Percentiles rank a stretch among this genome's conserved stretches.
phyloP scores from a whole-genome alignment of 2,888 invertebrate genomes.

The Lepidonotus clava region DNA sequence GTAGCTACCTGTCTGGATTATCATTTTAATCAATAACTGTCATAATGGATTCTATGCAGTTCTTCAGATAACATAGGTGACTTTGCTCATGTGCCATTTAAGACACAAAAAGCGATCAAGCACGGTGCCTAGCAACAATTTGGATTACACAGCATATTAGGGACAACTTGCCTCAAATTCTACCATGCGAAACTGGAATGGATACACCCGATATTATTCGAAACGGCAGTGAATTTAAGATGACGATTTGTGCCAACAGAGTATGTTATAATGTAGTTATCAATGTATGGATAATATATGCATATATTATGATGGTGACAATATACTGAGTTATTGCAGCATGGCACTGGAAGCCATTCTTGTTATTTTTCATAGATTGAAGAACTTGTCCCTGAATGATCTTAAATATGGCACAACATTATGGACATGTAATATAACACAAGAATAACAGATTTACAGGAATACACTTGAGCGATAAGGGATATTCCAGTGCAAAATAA shows the following conservation, averaged over 20 bases:
- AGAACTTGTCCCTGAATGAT: conserved; percentile 31
- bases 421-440: neutral
- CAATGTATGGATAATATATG: neutral
- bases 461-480: neutral
- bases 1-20: too few relatives aligned
- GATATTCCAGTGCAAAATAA: neutral
- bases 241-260: neutral
- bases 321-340: neutral
- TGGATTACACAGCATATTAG: conserved; percentile 49
- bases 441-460: neutral
- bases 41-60: neutral
- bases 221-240: conserved; percentile 6
- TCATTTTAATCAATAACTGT: conserved; percentile 53
- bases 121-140: conserved; percentile 49
- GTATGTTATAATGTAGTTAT: neutral
- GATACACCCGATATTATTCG: conserved; percentile 46
- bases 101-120: conserved; percentile 1
- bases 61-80: neutral
- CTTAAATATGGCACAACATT: conserved; percentile 21
- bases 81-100: conserved; percentile 19
- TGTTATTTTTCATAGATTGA: conserved; percentile 1
- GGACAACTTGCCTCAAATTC: conserved; percentile 54
- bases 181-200: conserved; percentile 54
- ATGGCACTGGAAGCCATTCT: too few relatives aligned
- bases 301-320: neutral